These are phyloP conservation scores for Strix uralensis DNA, from an alignment of 2,113 vertebrate genomes.

Conservation along the genomic window DNA sequence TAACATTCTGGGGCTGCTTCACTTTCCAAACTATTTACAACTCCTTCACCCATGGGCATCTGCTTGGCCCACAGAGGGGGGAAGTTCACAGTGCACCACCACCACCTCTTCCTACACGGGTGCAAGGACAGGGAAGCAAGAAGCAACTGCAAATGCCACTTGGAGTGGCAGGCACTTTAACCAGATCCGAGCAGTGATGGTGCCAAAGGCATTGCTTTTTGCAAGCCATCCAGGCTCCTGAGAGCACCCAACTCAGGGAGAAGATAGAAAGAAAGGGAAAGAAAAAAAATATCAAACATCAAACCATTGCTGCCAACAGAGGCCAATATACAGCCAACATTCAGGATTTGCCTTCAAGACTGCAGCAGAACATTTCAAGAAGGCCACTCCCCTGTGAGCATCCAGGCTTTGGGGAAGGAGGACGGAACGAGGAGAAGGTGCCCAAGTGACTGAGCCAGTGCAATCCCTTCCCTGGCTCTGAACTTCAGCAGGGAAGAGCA, in stretches of 20 bases:
- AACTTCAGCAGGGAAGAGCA: not conserved
- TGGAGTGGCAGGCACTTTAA: slow-evolving; percentile 37
- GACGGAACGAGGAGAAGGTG: not conserved
- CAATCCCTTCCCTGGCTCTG: not conserved
- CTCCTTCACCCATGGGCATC: not conserved
- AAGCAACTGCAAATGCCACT: not conserved
- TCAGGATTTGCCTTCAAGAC: not conserved
- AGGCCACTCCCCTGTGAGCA: not conserved
- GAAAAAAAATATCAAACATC: too few relatives aligned
- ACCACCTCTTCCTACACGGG: accelerated
- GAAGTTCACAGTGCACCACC: not conserved
- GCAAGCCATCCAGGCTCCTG: not conserved
- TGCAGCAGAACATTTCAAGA: not conserved
- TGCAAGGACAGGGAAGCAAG: not conserved
- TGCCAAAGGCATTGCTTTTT: not conserved
- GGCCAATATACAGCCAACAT: not conserved
- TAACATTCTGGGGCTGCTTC: not conserved
- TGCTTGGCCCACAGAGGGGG: not conserved
- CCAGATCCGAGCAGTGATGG: not conserved
- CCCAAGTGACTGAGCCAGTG: not conserved
- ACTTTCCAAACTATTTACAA: slow-evolving; percentile 29
- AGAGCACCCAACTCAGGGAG: not conserved
- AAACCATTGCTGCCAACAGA: not conserved
- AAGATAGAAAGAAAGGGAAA: not conserved
- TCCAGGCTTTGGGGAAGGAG: not conserved